A percentile compares a stretch with the other conserved stretches of the same genome.
Evolutionary conservation across 2,113 vertebrate species (phyloP).

Genomic region (Channa argus): DNA sequence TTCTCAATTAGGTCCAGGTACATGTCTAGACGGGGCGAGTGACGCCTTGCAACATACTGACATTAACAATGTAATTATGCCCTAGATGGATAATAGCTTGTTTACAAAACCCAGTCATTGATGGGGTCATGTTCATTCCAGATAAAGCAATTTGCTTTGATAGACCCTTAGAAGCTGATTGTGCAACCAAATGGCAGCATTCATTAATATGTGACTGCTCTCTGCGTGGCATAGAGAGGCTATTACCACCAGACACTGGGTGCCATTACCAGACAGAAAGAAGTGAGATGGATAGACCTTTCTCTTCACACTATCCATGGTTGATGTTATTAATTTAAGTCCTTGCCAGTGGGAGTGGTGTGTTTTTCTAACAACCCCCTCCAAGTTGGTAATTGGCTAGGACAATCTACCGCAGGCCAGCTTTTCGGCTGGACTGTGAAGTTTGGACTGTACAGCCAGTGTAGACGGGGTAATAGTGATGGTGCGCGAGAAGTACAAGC

Average conservation of each 20-base stretch:
- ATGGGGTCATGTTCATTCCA: constrained; percentile 62
- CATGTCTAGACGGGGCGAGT: constrained; percentile 20
- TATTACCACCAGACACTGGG: constrained; percentile 60
- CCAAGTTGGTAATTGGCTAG: constrained; percentile 61
- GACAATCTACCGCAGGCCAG: constrained; percentile 26
- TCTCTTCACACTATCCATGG: constrained; percentile 39
- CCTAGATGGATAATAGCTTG: constrained; percentile 73
- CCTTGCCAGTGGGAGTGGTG: constrained; percentile 58
- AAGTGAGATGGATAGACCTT: constrained; percentile 64
- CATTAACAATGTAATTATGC: constrained; percentile 74
- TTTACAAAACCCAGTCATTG: constrained; percentile 72
- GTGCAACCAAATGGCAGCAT: constrained; percentile 71
- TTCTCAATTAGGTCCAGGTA: constrained; percentile 53
- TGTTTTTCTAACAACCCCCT: constrained; percentile 56
- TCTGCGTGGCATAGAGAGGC: constrained; percentile 51
- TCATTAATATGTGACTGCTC: constrained; percentile 70
- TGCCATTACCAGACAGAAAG: constrained; percentile 59
- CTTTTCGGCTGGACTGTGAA: constrained; percentile 14
- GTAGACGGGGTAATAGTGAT: constrained; percentile 5
- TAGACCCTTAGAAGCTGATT: constrained; percentile 69
- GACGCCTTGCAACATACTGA: constrained; percentile 32
- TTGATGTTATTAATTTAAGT: constrained; percentile 65
- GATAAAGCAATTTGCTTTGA: constrained; percentile 77
- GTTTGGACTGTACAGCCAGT: constrained; percentile 24
- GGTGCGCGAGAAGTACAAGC: constrained; percentile 17